These are phyloP conservation scores for Pleuronectes platessa DNA, from an alignment of 2,113 vertebrate species.

Conservation along the genomic window DNA sequence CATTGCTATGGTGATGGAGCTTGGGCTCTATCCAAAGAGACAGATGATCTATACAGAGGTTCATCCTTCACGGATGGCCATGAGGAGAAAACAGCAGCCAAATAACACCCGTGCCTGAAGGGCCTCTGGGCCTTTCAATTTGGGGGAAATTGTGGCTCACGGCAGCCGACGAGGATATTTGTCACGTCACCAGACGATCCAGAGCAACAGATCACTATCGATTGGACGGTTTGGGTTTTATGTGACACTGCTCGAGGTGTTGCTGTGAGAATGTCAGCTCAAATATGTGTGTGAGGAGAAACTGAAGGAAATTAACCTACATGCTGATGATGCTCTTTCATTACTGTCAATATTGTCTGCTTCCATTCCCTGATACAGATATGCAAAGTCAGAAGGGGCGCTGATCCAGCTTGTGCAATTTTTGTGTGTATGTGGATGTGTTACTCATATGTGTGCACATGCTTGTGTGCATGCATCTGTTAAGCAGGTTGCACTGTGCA, in stretches of 20 bases:
- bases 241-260: constrained; percentile 34
- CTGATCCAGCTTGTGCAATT: constrained; percentile 3
- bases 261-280: constrained; percentile 30
- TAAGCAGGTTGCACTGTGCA: constrained; percentile 12
- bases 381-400: constrained; percentile 6
- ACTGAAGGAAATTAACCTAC: constrained; percentile 15
- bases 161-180: constrained; percentile 61
- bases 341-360: constrained; percentile 55
- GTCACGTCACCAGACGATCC: constrained; percentile 65
- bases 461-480: neutral
- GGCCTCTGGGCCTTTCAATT: constrained; percentile 74
- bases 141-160: constrained; percentile 73
- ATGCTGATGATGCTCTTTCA: constrained; percentile 59
- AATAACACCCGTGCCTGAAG: constrained; percentile 70
- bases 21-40: constrained; percentile 72
- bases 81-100: constrained; percentile 69
- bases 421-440: neutral
- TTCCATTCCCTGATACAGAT: constrained; percentile 22
- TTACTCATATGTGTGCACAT: neutral
- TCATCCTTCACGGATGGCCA: constrained; percentile 74
- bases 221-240: constrained; percentile 42
- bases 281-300: constrained; percentile 12
- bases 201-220: constrained; percentile 68
- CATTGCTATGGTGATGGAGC: constrained; percentile 79
- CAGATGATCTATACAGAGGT: constrained; percentile 77